Percentiles rank a stretch among this genome's conserved stretches.
phyloP scores from a whole-genome alignment of 2,888 invertebrate species.

The Synergus japonicus region DNA sequence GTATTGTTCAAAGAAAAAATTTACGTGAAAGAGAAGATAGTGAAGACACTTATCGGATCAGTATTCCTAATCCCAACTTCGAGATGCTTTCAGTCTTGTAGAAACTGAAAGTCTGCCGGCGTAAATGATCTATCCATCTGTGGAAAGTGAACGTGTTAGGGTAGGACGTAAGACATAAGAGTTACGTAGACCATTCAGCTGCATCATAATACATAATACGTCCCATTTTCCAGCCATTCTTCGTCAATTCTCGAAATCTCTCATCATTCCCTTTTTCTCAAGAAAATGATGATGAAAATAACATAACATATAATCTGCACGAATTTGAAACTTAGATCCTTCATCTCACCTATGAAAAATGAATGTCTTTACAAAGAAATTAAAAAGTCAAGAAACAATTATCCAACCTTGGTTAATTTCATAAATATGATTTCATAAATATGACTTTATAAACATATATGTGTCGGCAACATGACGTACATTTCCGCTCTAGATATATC shows the following conservation, averaged over 20 bases:
- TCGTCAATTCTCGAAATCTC: not conserved
- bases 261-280: too few relatives aligned
- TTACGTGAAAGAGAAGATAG: too few relatives aligned
- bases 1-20: too few relatives aligned
- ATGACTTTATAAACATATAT: not conserved
- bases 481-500: constrained; percentile 30
- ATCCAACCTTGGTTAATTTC: not conserved
- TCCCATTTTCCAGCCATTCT: constrained; percentile 6
- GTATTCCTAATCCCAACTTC: not conserved
- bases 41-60: not conserved
- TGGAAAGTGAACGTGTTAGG: constrained; percentile 36
- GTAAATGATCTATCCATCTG: constrained; percentile 11
- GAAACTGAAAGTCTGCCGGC: constrained; percentile 31
- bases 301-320: too few relatives aligned
- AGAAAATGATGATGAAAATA: not conserved
- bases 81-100: constrained; percentile 17
- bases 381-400: not conserved
- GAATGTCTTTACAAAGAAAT: constrained; percentile 5
- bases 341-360: not conserved
- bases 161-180: constrained; percentile 35
- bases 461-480: not conserved
- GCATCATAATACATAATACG: constrained; percentile 24
- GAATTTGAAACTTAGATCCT: not conserved
- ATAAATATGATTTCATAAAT: not conserved
- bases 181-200: constrained; percentile 15